Evolutionary conservation across 2,113 vertebrate genomes (phyloP).

Genomic region (Misgurnus anguillicaudatus): DNA sequence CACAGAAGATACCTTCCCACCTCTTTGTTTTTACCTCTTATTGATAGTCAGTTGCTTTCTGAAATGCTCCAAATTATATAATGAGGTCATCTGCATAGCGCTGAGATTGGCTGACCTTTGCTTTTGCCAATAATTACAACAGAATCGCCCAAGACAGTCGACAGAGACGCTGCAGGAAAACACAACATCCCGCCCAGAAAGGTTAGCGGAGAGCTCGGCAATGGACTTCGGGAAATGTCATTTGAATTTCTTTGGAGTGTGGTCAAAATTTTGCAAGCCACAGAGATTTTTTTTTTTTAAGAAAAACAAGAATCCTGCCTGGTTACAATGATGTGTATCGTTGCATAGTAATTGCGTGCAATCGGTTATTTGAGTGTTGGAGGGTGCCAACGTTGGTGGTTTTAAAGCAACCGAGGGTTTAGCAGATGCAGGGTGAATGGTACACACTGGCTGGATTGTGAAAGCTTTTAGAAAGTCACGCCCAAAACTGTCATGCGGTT

Average conservation of each 20-base stretch:
- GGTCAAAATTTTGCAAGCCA: constrained; percentile 67
- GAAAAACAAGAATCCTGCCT: background rate
- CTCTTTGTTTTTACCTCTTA: constrained; percentile 56
- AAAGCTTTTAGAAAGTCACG: background rate
- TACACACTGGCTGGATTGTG: background rate
- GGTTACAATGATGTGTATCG: background rate
- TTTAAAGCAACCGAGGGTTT: background rate
- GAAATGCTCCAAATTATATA: constrained; percentile 77
- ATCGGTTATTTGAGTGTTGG: background rate
- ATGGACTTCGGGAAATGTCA: constrained; percentile 72
- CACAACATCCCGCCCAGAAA: constrained; percentile 72
- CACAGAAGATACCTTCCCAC: background rate
- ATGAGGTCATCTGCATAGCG: constrained; percentile 84
- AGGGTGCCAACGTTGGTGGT: background rate
- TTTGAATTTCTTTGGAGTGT: constrained; percentile 71
- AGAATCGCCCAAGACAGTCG: constrained; percentile 73
- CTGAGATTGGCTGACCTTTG: constrained; percentile 84
- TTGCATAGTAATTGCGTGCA: background rate
- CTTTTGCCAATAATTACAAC: constrained; percentile 87
- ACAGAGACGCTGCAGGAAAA: constrained; percentile 66
- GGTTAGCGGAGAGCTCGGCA: constrained; percentile 75
- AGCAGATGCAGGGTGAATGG: background rate
- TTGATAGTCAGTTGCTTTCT: constrained; percentile 79
- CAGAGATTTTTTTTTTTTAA: constrained; percentile 13
- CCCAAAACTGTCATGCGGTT: background rate